Evolutionary conservation across 2,113 vertebrate species (phyloP).

Genomic region (Nesogale talazaci): DNA sequence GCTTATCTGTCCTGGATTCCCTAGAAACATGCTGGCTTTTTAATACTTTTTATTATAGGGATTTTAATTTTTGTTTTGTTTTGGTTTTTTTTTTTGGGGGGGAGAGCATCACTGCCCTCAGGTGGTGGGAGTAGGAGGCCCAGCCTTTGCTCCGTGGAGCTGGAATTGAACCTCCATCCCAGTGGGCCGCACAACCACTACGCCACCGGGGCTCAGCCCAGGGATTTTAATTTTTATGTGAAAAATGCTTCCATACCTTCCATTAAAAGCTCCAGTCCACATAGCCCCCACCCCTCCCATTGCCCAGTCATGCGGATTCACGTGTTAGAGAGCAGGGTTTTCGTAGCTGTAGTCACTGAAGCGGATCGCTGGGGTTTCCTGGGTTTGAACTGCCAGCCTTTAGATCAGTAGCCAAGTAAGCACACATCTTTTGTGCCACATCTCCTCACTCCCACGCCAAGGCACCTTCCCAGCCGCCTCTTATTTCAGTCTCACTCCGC

Average conservation of each 20-base stretch:
- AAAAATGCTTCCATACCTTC: not conserved
- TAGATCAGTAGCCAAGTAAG: not conserved
- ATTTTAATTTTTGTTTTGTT: not conserved
- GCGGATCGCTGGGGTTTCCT: not conserved
- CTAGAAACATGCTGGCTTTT: not conserved
- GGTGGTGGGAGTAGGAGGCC: no score
- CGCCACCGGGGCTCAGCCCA: no score
- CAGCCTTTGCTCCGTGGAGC: no score
- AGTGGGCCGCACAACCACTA: no score
- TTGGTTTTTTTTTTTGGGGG: no score
- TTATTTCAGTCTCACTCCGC: not conserved
- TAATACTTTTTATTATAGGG: not conserved
- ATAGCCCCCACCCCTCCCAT: not conserved
- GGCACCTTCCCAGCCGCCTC: rapidly evolving
- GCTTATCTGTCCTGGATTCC: no score
- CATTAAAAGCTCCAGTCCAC: not conserved
- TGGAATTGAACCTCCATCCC: no score
- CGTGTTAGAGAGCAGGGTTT: not conserved
- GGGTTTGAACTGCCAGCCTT: not conserved
- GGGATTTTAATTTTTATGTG: not conserved
- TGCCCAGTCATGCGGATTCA: not conserved
- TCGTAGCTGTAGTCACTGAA: not conserved
- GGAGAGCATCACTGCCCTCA: no score
- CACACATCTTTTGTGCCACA: not conserved
- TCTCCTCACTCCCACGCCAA: not conserved